Evolutionary conservation across 2,113 vertebrate genomes (phyloP).

Genomic region (Tragulus kanchil): DNA sequence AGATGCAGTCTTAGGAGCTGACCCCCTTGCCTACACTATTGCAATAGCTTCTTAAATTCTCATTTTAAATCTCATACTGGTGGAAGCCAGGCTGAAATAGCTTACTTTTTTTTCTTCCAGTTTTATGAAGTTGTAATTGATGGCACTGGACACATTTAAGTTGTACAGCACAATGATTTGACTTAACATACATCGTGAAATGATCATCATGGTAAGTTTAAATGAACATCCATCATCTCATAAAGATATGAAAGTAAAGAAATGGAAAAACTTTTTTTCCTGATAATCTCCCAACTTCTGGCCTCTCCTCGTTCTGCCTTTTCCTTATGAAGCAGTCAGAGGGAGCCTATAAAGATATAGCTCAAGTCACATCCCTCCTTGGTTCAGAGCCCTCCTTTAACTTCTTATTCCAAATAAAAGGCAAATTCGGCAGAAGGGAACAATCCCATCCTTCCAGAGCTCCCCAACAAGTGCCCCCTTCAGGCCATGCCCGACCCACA

Average conservation of each 20-base stretch:
- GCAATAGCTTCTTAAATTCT: background rate
- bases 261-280: background rate
- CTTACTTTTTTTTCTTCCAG: background rate
- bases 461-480: fast-evolving
- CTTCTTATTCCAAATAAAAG: background rate
- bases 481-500: fast-evolving
- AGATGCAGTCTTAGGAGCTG: fast-evolving
- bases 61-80: background rate
- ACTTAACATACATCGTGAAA: background rate
- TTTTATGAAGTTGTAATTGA: background rate
- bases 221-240: background rate
- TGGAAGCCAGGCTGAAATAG: background rate
- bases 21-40: background rate
- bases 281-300: background rate
- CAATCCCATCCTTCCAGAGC: background rate
- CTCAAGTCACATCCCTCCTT: background rate
- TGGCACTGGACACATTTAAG: background rate
- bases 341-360: background rate
- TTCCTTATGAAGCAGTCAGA: background rate
- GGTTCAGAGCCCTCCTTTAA: background rate
- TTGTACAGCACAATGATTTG: background rate
- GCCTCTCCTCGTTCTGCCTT: background rate
- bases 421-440: background rate
- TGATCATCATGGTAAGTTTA: background rate
- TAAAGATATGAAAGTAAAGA: background rate